Conservation (phyloP, 2,797 vertebrate genomes). For the Chlorospingus flavigularis region DNA sequence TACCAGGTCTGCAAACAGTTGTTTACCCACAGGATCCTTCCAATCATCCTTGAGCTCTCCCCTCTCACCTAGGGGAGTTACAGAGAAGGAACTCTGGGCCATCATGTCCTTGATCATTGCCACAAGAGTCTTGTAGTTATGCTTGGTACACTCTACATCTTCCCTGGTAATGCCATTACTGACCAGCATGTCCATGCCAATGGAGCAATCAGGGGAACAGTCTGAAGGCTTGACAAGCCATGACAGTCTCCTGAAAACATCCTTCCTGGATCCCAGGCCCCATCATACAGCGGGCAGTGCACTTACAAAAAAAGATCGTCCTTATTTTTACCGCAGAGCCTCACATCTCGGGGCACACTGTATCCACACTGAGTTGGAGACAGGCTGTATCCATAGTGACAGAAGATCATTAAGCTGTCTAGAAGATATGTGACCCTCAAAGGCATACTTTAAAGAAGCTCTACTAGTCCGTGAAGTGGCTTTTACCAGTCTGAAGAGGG, state of each 20-base stretch:
- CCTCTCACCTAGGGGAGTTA: not conserved
- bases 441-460: not conserved
- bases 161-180: not conserved
- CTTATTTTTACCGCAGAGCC: not conserved
- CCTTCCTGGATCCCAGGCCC: not conserved
- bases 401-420: not conserved
- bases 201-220: not conserved
- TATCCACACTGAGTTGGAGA: not conserved
- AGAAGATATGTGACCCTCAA: not conserved
- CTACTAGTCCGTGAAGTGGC: not conserved
- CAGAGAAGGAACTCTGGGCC: not conserved
- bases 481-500: not conserved
- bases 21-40: not conserved
- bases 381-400: not conserved
- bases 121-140: not conserved
- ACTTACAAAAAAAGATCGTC: not conserved
- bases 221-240: not conserved
- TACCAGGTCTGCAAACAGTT: not conserved
- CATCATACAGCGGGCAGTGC: not conserved
- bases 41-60: not conserved
- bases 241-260: not conserved
- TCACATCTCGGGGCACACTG: not conserved
- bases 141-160: accelerated
- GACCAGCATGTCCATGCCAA: not conserved
- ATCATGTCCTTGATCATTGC: not conserved